Conservation (phyloP, 2,797 vertebrate species). For the Cottoperca gobio region DNA sequence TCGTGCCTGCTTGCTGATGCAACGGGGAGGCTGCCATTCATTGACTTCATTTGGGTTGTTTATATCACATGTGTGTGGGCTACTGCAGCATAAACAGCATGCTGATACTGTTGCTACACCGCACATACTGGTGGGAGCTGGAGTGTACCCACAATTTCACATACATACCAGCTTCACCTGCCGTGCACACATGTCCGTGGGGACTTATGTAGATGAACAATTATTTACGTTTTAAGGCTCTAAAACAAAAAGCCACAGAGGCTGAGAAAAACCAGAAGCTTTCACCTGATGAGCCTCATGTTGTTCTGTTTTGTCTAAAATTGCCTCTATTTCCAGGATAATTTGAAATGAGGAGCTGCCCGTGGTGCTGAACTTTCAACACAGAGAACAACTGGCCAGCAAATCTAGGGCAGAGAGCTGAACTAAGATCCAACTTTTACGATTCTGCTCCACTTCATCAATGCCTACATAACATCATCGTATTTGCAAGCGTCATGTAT, state of each 20-base stretch:
- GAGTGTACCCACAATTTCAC: not conserved
- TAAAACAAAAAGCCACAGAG: not conserved
- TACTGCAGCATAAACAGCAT: constrained; percentile 42
- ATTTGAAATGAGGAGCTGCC: constrained; percentile 18
- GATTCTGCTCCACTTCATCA: not conserved
- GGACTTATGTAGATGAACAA: constrained; percentile 28
- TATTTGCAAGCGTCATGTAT: no score
- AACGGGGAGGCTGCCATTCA: constrained; percentile 54
- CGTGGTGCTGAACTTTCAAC: constrained; percentile 58
- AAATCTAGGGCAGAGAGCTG: not conserved
- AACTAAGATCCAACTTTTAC: constrained; percentile 51
- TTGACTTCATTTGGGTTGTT: constrained; percentile 53
- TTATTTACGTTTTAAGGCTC: not conserved
- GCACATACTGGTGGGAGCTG: constrained; percentile 35
- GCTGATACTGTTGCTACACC: constrained; percentile 18
- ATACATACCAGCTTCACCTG: constrained; percentile 5
- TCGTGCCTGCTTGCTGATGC: constrained; percentile 61
- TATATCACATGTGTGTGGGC: constrained; percentile 59
- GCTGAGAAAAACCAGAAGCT: not conserved
- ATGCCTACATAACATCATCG: not conserved
- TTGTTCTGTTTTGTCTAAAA: not conserved
- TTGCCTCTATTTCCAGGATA: not conserved
- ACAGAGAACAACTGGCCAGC: not conserved
- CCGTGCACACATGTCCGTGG: constrained; percentile 34
- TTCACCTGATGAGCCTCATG: not conserved